Base-by-base conservation (phyloP, 2,888 invertebrate species). In the Mesoligia furuncula region DNA sequence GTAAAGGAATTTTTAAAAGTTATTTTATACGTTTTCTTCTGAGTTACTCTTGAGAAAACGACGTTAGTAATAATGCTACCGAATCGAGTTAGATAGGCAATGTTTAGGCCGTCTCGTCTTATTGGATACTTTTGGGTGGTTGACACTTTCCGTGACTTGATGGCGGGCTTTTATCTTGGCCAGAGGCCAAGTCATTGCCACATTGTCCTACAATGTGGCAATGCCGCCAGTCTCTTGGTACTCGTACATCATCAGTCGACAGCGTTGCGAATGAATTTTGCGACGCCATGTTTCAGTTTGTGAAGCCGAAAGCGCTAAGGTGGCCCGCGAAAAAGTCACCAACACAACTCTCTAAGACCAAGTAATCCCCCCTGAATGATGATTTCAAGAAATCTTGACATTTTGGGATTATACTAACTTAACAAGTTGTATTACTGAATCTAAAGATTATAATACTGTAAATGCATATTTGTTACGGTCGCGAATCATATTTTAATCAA, bases 11-110 rank as follows among this genome's bases (percentile, higher is more conserved):
- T 80, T 77, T 57, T 36, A n/a, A 20, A 76, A 57, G 3, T 73
- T 31, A 54, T 80, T 77, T 71, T 75, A 76, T 48, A 42, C 27
- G n/a, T n/a, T 62, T 77, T 80, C n/a, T 73, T 57, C 6, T 39
- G 27, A 54, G 20, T 42, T 27, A 61, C 45, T 48, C 7, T 6
- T 36, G 36, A 20, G 0, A 48, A 36, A 31, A 42, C 70, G 6
- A 11, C 15, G 15, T n/a, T 15, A 65, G 15, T n/a, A 66, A 20
- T n/a, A 66, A 20, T 66, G 17, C 17, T n/a, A 1, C 6, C 17
- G 17, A 66, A 66, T 17, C 17, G 9, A n/a, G n/a, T 17, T n/a
- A 42, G 0, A 9, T 42, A 27, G 17, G 17, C 39, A 5, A 39
- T 39, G n/a, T 65, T 65, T 17, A 9, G 17, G 31, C 24, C 9